A percentile compares a stretch with the other conserved stretches of the same genome.
Conservation (phyloP, 2,888 invertebrate genomes). For the Tiliacea aurago region DNA sequence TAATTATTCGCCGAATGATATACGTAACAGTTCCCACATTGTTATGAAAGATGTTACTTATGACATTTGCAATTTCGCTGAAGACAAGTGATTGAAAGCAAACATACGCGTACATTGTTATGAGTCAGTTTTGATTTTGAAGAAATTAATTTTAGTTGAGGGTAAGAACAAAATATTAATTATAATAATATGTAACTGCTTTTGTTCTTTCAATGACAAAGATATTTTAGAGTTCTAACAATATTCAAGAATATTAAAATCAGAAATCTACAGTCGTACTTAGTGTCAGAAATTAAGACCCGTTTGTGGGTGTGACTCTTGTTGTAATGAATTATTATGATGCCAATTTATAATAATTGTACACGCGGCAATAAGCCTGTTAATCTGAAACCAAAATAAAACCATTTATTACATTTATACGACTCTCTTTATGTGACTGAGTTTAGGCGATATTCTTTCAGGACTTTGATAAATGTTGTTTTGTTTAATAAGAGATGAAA, state of each 20-base stretch:
- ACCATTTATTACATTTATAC: background rate
- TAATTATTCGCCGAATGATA: conserved; percentile 45
- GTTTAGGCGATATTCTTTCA: background rate
- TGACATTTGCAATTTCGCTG: conserved; percentile 52
- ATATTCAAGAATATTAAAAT: conserved; percentile 4
- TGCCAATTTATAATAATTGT: background rate
- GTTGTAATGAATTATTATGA: conserved; percentile 4
- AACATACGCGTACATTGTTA: conserved; percentile 34
- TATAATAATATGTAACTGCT: background rate
- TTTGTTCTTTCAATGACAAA: background rate
- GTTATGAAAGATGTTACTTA: conserved; percentile 51
- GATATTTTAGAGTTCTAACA: conserved; percentile 1
- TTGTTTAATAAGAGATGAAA: background rate
- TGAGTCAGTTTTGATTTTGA: conserved; percentile 28
- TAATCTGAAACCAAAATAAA: background rate
- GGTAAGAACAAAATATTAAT: background rate
- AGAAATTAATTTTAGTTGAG: background rate
- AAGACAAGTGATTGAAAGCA: conserved; percentile 53
- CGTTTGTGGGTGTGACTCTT: background rate
- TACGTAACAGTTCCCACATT: conserved; percentile 41
- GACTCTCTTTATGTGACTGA: background rate
- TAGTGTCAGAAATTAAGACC: background rate
- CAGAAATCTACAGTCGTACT: background rate
- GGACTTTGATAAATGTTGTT: background rate
- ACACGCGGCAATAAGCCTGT: too few species aligned